Percentiles rank a stretch among this genome's conserved stretches.
These are phyloP conservation scores for Peromyscus californicus DNA, from an alignment of 2,113 vertebrate species.

Conservation along the genomic window DNA sequence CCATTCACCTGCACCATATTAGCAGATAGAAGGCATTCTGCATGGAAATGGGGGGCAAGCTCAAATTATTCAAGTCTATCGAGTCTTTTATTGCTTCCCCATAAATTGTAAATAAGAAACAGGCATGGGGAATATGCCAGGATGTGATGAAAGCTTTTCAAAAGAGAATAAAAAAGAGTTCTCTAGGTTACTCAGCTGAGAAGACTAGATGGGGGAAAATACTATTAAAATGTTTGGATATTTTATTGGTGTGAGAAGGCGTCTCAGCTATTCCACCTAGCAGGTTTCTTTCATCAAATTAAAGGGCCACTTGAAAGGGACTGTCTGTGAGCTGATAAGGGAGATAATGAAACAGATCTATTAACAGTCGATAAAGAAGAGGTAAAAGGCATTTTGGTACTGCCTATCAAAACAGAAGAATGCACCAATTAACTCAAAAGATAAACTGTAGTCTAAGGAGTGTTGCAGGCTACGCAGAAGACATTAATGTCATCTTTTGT, in stretches of 20 bases:
- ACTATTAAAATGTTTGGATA: slow-evolving; percentile 49
- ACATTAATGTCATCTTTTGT: slow-evolving; percentile 68
- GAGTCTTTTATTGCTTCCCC: slow-evolving; percentile 55
- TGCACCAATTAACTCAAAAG: slow-evolving; percentile 75
- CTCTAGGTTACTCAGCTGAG: slow-evolving; percentile 71
- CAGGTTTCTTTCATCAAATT: slow-evolving; percentile 34
- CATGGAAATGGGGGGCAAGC: slow-evolving; percentile 36
- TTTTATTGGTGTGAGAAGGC: slow-evolving; percentile 67
- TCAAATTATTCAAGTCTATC: slow-evolving; percentile 58
- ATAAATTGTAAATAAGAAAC: slow-evolving; percentile 79
- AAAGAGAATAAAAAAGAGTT: slow-evolving; percentile 58
- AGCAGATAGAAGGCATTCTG: slow-evolving; percentile 1
- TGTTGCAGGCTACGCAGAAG: slow-evolving; percentile 45
- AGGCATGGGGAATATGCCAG: slow-evolving; percentile 57
- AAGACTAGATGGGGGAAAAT: slow-evolving; percentile 56
- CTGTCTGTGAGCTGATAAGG: slow-evolving; percentile 74
- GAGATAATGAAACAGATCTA: slow-evolving; percentile 63
- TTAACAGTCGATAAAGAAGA: slow-evolving; percentile 27
- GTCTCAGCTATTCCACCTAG: slow-evolving; percentile 23
- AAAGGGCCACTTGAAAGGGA: slow-evolving; percentile 61
- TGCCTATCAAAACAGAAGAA: slow-evolving; percentile 74
- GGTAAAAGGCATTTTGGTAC: slow-evolving; percentile 48
- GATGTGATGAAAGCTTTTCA: slow-evolving; percentile 72
- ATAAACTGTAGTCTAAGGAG: slow-evolving; percentile 73
- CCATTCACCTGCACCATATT: slow-evolving; percentile 16